phyloP scores from a whole-genome alignment of 2,888 invertebrate genomes.

The Xestoiulus laeticollis region DNA sequence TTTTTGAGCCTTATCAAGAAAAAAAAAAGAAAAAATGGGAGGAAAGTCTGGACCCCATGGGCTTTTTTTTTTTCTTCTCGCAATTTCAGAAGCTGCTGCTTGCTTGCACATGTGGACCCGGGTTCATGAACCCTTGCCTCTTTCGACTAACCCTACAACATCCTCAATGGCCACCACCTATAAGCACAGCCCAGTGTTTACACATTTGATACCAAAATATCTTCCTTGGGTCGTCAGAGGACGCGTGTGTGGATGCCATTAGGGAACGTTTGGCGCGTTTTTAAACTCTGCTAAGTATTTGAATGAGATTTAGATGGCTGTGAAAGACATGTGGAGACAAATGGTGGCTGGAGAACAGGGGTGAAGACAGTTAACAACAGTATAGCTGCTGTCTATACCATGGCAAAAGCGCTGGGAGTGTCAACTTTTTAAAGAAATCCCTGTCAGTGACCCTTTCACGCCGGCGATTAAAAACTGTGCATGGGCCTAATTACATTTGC shows the following conservation, averaged over 20 bases:
- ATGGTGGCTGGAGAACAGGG: background rate
- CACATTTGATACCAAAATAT: slow-evolving; percentile 15
- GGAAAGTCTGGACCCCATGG: no score
- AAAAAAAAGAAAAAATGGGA: no score
- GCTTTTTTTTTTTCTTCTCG: no score
- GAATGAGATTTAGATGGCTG: slow-evolving; percentile 1
- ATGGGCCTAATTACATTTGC: background rate
- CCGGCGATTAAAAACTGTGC: background rate
- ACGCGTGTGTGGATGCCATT: slow-evolving; percentile 9
- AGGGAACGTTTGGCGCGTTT: slow-evolving; percentile 8
- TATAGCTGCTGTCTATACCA: background rate
- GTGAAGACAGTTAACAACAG: slow-evolving; percentile 26
- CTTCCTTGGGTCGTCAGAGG: background rate
- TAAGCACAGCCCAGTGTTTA: background rate
- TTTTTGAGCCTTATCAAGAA: no score
- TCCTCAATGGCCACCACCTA: slow-evolving; percentile 5
- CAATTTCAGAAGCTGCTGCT: background rate
- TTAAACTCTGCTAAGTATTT: background rate
- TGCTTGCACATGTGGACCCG: background rate
- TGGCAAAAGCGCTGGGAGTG: background rate
- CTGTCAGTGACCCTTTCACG: slow-evolving; percentile 16
- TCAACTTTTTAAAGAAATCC: background rate
- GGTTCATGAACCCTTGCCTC: background rate
- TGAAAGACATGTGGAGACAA: slow-evolving; percentile 12
- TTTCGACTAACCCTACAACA: background rate